Conservation (phyloP, 2,797 vertebrate genomes). For the Amblyopsis hoosieri region DNA sequence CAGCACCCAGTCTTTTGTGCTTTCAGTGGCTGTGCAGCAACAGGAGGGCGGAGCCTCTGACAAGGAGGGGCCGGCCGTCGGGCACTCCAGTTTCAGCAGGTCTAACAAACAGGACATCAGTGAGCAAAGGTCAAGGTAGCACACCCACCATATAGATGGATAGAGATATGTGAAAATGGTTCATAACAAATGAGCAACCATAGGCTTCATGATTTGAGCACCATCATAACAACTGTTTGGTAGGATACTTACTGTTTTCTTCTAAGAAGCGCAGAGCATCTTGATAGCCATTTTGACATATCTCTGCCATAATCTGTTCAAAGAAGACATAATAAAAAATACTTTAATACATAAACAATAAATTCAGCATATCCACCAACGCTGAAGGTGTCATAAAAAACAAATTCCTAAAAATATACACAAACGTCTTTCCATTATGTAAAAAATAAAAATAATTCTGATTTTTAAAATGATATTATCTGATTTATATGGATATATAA, state of each 20-base stretch:
- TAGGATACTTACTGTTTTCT: slow-evolving; percentile 81
- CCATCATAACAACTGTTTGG: not conserved
- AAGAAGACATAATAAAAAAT: slow-evolving; percentile 1
- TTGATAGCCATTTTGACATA: slow-evolving; percentile 90
- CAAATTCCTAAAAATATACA: not conserved
- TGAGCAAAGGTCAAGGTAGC: not conserved
- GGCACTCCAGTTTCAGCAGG: slow-evolving; percentile 69
- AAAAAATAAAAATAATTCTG: not conserved
- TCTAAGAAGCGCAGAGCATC: slow-evolving; percentile 88
- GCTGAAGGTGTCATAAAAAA: not conserved
- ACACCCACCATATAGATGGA: not conserved
- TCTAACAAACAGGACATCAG: slow-evolving; percentile 69
- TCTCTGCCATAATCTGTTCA: slow-evolving; percentile 84
- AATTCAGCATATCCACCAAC: not conserved
- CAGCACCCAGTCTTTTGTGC: slow-evolving; percentile 64
- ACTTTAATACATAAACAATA: not conserved
- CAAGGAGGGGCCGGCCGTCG: slow-evolving; percentile 47
- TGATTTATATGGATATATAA: too few relatives aligned
- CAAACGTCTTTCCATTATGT: not conserved
- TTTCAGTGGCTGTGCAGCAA: slow-evolving; percentile 64
- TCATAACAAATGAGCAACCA: not conserved
- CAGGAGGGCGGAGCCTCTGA: slow-evolving; percentile 45
- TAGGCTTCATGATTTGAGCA: not conserved
- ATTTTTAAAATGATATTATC: too few relatives aligned
- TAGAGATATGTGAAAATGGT: not conserved